These are phyloP conservation scores for Loxodonta africana DNA, from an alignment of 2,113 vertebrate genomes.

Conservation along the genomic window DNA sequence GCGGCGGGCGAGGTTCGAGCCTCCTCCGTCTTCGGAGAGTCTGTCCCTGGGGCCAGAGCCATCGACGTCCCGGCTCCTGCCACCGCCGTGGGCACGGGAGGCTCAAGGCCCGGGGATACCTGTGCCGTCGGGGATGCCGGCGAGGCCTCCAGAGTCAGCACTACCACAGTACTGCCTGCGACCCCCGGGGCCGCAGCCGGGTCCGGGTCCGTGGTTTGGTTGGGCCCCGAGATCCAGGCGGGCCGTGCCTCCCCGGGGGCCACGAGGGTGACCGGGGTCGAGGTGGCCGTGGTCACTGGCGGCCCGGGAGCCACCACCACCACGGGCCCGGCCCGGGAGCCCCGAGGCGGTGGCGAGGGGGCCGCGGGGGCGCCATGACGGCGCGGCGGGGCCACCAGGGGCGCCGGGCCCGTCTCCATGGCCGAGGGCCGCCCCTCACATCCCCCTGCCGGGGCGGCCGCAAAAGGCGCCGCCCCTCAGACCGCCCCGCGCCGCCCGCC, in stretches of 20 bases:
- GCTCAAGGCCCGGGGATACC: background rate
- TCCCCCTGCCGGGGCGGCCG: constrained; percentile 83
- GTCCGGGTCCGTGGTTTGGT: constrained; percentile 75
- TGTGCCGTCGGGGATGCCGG: background rate
- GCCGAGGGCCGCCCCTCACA: constrained; percentile 87
- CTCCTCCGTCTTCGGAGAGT: constrained; percentile 66
- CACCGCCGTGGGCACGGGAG: background rate
- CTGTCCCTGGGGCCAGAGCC: background rate
- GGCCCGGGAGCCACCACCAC: constrained; percentile 88
- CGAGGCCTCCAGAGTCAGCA: constrained; percentile 51
- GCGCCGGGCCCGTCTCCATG: constrained; percentile 88
- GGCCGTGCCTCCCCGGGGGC: constrained; percentile 70
- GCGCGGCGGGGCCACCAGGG: constrained; percentile 87
- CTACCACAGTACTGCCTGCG: constrained; percentile 9
- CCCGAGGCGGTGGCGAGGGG: constrained; percentile 83
- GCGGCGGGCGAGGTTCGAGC: background rate
- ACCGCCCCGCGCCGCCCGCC: constrained; percentile 67
- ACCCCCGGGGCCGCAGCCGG: constrained; percentile 84
- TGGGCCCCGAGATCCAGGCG: constrained; percentile 43
- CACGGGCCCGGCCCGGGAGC: constrained; percentile 84
- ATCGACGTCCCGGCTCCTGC: background rate
- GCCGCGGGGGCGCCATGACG: constrained; percentile 81
- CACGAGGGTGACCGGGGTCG: constrained; percentile 53
- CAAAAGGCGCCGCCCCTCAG: constrained; percentile 81
- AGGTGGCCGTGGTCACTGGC: constrained; percentile 82